Base-by-base conservation (phyloP, 2,888 invertebrate genomes). In the Apotomis capreana region DNA sequence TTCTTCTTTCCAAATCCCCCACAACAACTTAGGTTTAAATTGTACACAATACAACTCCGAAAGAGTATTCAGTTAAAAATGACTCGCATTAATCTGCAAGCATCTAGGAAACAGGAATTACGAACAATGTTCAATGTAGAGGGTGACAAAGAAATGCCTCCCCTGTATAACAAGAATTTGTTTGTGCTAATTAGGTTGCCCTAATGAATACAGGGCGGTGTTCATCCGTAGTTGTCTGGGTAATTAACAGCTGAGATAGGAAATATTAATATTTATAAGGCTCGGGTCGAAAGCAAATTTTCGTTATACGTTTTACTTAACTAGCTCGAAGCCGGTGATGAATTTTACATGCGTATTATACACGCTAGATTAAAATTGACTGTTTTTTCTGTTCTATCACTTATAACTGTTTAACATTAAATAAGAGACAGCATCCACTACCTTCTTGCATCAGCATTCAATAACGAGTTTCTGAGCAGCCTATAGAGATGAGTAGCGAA, bases 261-360 rank as follows among this genome's bases (percentile, higher is more conserved):
- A 89, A 89, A 88, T 90, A 90, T 91, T 91, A 91, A 91, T 90
- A 92, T 90, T 90, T 90, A 91, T 91, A 89, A 90, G 87, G 77
- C 78, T 74, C 80, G 79, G 82, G 80, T 79, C 76, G 80, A 81
- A 81, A 79, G 82, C 80, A 82, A 86, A 87, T 84, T 87, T 87
- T 83, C 85, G 81, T 84, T 87, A 82, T 84, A 85, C 83, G 81
- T 84, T 83, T 81, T 26, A 26, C 26, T 26, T 79, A 84, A 84
- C 83, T 80, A 80, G 79, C 78, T 79, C 75, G 78, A 84, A 84
- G 80, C 82, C 81, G 78, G 80, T 80, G 75, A 84, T 87, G 86
- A 88, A 89, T 90, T 89, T 89, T 84, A 88, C 83, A 87, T 85
- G 81, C 80, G 83, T 81, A 81, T 83, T 83, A 78, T 80, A 80